Percentiles rank a stretch among this genome's conserved stretches.
phyloP scores from a whole-genome alignment of 2,888 invertebrate genomes.

The Flexamia atlantica region DNA sequence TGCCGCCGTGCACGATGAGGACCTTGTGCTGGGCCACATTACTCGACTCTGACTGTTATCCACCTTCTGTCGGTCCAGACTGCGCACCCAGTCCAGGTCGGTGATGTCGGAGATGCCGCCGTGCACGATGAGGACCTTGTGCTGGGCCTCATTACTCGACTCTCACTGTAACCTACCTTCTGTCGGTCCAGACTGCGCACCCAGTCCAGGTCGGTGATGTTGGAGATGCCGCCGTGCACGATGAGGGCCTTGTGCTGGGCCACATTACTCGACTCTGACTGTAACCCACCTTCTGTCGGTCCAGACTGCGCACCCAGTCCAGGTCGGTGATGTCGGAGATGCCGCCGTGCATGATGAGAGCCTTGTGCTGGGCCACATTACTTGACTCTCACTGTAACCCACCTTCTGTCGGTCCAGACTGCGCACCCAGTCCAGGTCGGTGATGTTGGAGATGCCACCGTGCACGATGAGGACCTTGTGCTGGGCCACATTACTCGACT shows the following conservation, averaged over 20 bases:
- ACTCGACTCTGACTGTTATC: too few species aligned
- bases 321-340: conserved; percentile 94
- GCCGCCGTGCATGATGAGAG: conserved; percentile 95
- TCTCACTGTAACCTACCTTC: too few species aligned
- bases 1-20: conserved; percentile 94
- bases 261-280: too few species aligned
- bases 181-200: conserved; percentile 89
- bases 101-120: conserved; percentile 95
- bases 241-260: conserved; percentile 94
- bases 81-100: conserved; percentile 87
- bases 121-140: conserved; percentile 93
- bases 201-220: conserved; percentile 89
- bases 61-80: conserved; percentile 92
- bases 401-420: conserved; percentile 92
- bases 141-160: too few species aligned
- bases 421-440: conserved; percentile 88
- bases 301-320: conserved; percentile 86
- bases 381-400: too few species aligned
- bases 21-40: conserved; percentile 93
- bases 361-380: conserved; percentile 93
- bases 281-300: conserved; percentile 94
- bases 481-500: too few species aligned
- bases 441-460: conserved; percentile 94
- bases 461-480: conserved; percentile 94
- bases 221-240: conserved; percentile 95